Conservation (phyloP, 2,888 invertebrate species). For the Ennomos fuscantarius region DNA sequence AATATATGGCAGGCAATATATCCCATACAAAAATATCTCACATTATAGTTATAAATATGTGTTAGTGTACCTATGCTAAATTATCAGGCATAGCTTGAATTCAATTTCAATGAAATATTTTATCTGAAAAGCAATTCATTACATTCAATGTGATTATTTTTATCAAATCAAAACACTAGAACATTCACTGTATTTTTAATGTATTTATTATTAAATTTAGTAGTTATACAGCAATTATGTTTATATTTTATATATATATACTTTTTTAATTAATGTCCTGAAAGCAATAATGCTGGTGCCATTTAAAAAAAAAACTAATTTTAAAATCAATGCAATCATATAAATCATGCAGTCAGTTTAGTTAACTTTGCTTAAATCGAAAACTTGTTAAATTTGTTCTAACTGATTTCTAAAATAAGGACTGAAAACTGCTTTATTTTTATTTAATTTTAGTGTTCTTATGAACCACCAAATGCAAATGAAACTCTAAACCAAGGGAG, state of each 20-base stretch:
- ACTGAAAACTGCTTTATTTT: too few species aligned
- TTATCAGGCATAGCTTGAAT: constrained; percentile 1
- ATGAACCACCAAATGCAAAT: too few species aligned
- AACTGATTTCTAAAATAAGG: too few species aligned
- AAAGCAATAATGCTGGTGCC: constrained; percentile 11
- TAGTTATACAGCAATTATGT: not conserved
- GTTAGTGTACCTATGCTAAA: not conserved
- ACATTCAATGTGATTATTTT: constrained; percentile 8
- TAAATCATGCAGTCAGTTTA: too few species aligned
- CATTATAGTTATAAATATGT: not conserved
- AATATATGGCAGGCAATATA: not conserved
- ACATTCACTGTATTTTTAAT: constrained; percentile 1
- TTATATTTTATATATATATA: not conserved
- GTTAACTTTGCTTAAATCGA: too few species aligned
- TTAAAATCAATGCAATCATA: too few species aligned
- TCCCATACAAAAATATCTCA: not conserved
- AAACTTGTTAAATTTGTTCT: too few species aligned
- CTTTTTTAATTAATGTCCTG: not conserved
- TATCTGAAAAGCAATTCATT: constrained; percentile 26
- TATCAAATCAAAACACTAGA: constrained; percentile 9
- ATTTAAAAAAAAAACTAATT: not conserved
- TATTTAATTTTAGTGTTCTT: too few species aligned
- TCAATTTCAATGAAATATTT: constrained; percentile 16
- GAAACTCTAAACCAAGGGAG: too few species aligned
- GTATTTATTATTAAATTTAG: not conserved